Conservation (phyloP, 2,797 vertebrate species). For the Dromococcyx pavoninus region DNA sequence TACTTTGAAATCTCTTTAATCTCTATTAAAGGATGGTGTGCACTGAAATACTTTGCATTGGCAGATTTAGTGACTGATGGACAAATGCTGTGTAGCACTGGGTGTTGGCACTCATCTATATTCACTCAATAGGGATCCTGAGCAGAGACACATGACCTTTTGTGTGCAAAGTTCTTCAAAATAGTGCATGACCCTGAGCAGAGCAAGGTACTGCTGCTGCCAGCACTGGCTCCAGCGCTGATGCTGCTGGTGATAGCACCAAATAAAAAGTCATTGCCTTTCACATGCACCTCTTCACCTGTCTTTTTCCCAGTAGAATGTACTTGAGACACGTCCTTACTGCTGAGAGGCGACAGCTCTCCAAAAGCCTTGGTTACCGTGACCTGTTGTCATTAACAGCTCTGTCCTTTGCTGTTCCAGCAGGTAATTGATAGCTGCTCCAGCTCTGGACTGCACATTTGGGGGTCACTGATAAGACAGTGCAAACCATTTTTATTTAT, state of each 20-base stretch:
- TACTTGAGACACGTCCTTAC: neutral
- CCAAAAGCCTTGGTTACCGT: neutral
- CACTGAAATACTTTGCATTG: neutral
- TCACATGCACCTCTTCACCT: neutral
- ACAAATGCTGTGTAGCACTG: rapidly evolving
- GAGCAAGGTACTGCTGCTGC: neutral
- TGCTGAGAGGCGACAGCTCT: neutral
- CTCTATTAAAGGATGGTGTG: neutral
- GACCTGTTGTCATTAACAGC: neutral
- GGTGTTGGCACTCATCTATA: neutral
- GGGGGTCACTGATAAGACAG: neutral
- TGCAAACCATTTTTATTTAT: neutral
- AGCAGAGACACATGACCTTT: neutral
- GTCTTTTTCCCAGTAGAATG: neutral
- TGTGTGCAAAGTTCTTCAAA: neutral
- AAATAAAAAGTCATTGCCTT: neutral
- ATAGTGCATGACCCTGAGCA: neutral
- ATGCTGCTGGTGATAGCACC: neutral
- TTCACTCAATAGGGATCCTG: neutral
- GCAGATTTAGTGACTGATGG: neutral
- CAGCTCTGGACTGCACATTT: neutral
- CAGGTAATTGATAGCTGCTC: neutral
- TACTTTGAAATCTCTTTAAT: too few relatives aligned
- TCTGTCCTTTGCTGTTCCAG: neutral
- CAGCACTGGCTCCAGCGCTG: neutral